These are phyloP conservation scores for Eudorcas thomsonii DNA, from an alignment of 2,113 vertebrate genomes.

Conservation along the genomic window DNA sequence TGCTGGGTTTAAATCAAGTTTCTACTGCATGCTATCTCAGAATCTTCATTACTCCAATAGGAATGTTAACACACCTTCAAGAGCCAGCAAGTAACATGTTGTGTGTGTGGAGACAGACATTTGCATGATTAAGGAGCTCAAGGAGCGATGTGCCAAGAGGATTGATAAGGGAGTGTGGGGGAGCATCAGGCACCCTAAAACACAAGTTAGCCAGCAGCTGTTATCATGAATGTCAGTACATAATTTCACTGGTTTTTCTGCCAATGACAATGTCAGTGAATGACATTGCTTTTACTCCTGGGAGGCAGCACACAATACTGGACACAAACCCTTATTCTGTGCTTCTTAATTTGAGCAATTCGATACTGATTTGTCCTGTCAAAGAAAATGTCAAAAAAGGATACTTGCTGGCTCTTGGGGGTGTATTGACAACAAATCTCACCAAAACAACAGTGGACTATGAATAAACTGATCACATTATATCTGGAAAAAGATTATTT, in stretches of 20 bases:
- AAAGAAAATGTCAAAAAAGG: neutral
- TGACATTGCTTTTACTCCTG: neutral
- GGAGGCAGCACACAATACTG: neutral
- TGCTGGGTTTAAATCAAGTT: neutral
- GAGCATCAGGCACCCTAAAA: neutral
- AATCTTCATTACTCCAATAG: neutral
- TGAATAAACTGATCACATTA: neutral
- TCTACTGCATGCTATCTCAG: neutral
- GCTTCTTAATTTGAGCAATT: neutral
- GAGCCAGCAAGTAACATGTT: neutral
- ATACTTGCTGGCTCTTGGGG: neutral
- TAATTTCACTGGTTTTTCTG: neutral
- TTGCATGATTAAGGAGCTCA: neutral
- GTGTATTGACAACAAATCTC: neutral
- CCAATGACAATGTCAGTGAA: neutral
- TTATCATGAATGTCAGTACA: neutral
- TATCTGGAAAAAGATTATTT: constrained; percentile 1
- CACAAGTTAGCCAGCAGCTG: neutral
- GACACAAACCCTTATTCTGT: neutral
- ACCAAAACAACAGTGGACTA: neutral
- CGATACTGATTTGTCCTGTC: neutral
- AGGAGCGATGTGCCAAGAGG: neutral
- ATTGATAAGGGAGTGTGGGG: neutral
- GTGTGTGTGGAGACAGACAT: neutral
- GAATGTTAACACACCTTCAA: neutral